Evolutionary conservation across 2,113 vertebrate species (phyloP), one percentile per base, ranked within the genome.

Genomic region (Nothobranchius furzeri): DNA sequence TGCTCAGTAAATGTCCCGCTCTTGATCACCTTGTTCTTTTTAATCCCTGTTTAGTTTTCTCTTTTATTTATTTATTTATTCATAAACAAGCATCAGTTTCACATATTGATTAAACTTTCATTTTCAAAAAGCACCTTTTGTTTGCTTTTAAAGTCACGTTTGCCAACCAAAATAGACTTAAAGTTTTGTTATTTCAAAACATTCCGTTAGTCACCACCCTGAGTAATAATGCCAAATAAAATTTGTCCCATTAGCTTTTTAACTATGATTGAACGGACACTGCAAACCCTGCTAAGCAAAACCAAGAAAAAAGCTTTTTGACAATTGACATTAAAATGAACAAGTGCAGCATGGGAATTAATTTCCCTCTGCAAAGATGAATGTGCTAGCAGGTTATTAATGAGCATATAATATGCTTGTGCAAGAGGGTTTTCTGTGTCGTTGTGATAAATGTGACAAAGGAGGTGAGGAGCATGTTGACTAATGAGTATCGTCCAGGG

Each of bases 21-120:
- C 94, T 96, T 97, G 96, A 98, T 99, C 95, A 98, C 95, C 92
- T 94, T 93, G 94, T 95, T 95, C 95, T 93, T 96, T 98, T 95
- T 94, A 95, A 96, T 95, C 94, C 95, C 94, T 94, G 92, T 95
- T 94, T 90, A 91, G 90, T 89, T 92, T 91, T 90, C 62, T 90
- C 20, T 20, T 20, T 20, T 20, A 20, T 20, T 20, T 20, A 20
- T 20, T 20, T 20, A 20, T 62, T 64, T 86, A 94, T 62, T 64
- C 86, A 94, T 93, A 94, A 92, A 95, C 92, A 87, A 95, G 95
- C 94, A 75, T 89, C 90, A 90, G 74, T 89, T 91, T 88, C 84
- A 73, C 70, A 82, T 82, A 82, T 84, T 59, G 51, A 82, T 82
- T 48, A 71, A 86, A 68, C 64, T 70, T 79, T 59, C 1, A 0